phyloP scores from a whole-genome alignment of 2,113 vertebrate species.

The Copsychus sechellarum region DNA sequence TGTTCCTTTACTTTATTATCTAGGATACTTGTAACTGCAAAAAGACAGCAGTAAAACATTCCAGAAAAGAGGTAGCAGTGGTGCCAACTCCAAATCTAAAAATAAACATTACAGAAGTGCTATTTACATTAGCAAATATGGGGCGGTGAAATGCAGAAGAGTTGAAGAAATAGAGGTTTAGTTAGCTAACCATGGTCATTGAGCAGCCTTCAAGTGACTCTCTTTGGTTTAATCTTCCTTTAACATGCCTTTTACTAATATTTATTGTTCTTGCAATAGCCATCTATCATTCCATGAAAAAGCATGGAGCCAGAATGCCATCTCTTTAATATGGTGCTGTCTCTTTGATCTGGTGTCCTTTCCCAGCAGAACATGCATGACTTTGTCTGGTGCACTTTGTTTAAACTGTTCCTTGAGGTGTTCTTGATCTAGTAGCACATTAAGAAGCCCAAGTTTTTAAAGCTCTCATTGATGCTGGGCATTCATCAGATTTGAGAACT shows the following conservation, averaged over 20 bases:
- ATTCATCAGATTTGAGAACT: background rate
- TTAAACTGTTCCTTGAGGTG: background rate
- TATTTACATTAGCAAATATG: background rate
- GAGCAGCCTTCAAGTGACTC: background rate
- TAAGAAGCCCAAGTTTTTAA: background rate
- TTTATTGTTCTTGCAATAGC: background rate
- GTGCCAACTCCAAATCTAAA: background rate
- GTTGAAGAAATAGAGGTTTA: background rate
- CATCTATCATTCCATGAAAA: background rate
- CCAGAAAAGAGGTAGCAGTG: background rate
- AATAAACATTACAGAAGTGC: background rate
- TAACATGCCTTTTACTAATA: background rate
- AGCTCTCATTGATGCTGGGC: background rate
- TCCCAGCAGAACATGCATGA: background rate
- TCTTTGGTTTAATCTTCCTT: background rate
- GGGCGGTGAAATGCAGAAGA: fast-evolving
- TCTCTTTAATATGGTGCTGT: background rate
- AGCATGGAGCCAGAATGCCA: background rate
- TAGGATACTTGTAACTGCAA: background rate
- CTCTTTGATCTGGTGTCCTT: background rate
- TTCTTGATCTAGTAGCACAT: background rate
- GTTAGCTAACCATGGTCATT: background rate
- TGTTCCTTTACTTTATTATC: background rate
- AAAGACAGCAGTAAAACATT: background rate
- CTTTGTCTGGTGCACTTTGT: background rate